Evolutionary conservation across 2,113 vertebrate species (phyloP), one percentile per base, ranked within the genome.

Genomic region (Xiphophorus hellerii): DNA sequence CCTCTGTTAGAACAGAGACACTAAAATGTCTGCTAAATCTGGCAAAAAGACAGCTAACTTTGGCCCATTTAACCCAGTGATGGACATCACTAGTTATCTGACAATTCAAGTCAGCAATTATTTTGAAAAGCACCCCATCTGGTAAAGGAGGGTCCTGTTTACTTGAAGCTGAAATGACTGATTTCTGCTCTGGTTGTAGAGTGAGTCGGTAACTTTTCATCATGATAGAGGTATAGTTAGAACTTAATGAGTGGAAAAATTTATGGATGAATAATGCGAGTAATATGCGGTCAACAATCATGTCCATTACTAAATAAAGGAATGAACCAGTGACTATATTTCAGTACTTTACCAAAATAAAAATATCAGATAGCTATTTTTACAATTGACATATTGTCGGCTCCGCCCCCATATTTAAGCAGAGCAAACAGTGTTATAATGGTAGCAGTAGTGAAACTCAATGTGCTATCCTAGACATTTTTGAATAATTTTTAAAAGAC

Each of bases 11-110:
- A 62, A 70, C 62, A 42, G 28, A 35, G 75, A 37, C 73, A 79
- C 27, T 73, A 71, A 74, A 79, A 61, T 69, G 22, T 69, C 72
- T 78, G 79, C 72, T 86, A 75, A 69, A 84, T 86, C 82, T 81
- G 69, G 66, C 66, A 65, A 35, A 31, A 66, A 42, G 31, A 73
- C 28, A 58, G n/a, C 61, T 37, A 58, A 74, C 44, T 67, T 42
- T 22, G 5, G 51, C 77, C 37, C 69, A 13, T 29, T 33, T 67
- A 5, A 27, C 62, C 54, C 51, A 37, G 42, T n/a, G 44, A 66
- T 35, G 42, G 48, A 22, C 66, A 51, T 73, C 65, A 48, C 2
- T 54, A 54, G 28, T 15, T 79, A 69, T 70, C 63, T 77, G 64
- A 65, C 48, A 25, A 62, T 67, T 65, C 60, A 71, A 75, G 77